These are phyloP conservation scores for Botia kubotai DNA, from an alignment of 2,797 vertebrate genomes.

Conservation along the genomic window DNA sequence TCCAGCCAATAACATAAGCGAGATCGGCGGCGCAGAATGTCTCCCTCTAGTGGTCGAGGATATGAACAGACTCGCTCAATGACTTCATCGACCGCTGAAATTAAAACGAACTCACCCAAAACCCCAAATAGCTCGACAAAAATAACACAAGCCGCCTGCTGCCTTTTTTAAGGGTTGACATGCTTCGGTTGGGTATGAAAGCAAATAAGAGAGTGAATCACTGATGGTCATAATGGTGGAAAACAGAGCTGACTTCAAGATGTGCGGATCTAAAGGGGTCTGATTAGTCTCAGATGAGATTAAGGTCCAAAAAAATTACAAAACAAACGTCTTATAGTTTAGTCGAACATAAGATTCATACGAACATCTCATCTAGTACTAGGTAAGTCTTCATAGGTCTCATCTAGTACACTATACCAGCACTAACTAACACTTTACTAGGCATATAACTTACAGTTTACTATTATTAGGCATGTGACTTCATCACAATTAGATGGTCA, in stretches of 20 bases:
- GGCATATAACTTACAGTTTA: neutral
- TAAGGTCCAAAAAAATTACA: neutral
- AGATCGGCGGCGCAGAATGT: conserved; percentile 42
- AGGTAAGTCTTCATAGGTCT: neutral
- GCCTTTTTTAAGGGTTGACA: conserved; percentile 39
- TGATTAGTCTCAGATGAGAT: conserved; percentile 3
- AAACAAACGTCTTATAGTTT: neutral
- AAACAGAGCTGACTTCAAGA: neutral
- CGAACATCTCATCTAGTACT: too few species aligned
- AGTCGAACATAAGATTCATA: neutral
- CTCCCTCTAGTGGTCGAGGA: conserved; percentile 51
- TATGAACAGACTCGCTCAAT: conserved; percentile 15
- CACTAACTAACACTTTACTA: neutral
- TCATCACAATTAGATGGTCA: neutral
- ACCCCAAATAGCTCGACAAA: conserved; percentile 39
- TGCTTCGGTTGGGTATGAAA: conserved; percentile 14
- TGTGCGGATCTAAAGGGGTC: neutral
- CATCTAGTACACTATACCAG: neutral
- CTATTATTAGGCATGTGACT: neutral
- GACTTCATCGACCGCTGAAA: conserved; percentile 44
- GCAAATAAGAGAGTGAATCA: conserved; percentile 44
- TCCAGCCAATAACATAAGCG: neutral
- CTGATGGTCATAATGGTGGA: conserved; percentile 1
- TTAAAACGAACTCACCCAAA: conserved; percentile 46
- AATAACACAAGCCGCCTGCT: conserved; percentile 40